phyloP scores from a whole-genome alignment of 2,888 invertebrate genomes.

The Drosophila borborema region DNA sequence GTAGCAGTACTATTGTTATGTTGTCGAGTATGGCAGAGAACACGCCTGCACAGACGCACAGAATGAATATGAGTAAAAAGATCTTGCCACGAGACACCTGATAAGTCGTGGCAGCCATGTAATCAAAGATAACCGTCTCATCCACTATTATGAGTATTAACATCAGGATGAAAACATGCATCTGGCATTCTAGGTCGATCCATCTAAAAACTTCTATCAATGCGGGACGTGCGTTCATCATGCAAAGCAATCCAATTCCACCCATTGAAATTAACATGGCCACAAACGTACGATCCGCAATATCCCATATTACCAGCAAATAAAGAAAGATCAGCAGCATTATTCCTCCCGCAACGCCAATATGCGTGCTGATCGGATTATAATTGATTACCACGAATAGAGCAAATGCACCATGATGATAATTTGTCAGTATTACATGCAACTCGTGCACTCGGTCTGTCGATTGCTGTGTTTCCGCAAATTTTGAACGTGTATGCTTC shows the following conservation, averaged over 20 bases:
- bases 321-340: slow-evolving; percentile 91
- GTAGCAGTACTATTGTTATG: slow-evolving; percentile 90
- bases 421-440: slow-evolving; percentile 13
- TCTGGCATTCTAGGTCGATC: slow-evolving; percentile 90
- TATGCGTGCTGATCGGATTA: slow-evolving; percentile 88
- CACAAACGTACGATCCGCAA: slow-evolving; percentile 86
- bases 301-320: slow-evolving; percentile 90
- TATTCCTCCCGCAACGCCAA: slow-evolving; percentile 90
- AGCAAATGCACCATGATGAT: background rate
- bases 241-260: slow-evolving; percentile 89
- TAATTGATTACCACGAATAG: slow-evolving; percentile 85
- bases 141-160: slow-evolving; percentile 90
- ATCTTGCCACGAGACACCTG: slow-evolving; percentile 89
- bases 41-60: slow-evolving; percentile 89
- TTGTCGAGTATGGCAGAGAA: slow-evolving; percentile 91
- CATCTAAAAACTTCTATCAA: slow-evolving; percentile 88
- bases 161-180: slow-evolving; percentile 92
- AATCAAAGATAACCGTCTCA: slow-evolving; percentile 92
- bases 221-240: slow-evolving; percentile 88
- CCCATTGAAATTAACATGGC: slow-evolving; percentile 87
- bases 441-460: background rate
- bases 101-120: slow-evolving; percentile 89
- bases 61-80: slow-evolving; percentile 89
- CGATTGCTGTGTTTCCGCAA: too few species aligned
- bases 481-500: too few species aligned